Evolutionary conservation across 2,113 vertebrate species (phyloP).

Genomic region (Alethe castanea): DNA sequence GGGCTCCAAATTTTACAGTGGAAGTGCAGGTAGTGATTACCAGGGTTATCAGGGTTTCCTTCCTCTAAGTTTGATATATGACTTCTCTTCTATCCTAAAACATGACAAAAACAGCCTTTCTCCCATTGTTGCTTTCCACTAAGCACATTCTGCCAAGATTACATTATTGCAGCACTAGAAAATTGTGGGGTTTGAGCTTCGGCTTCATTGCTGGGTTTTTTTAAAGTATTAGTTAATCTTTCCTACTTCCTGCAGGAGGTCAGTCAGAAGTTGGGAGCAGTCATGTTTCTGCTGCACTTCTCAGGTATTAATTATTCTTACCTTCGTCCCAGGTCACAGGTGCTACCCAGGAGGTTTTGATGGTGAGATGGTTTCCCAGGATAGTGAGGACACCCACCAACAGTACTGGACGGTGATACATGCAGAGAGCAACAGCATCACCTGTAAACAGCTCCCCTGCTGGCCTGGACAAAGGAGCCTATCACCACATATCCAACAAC

Average conservation of each 20-base stretch:
- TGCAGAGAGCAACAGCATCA: not conserved
- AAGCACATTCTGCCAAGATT: not conserved
- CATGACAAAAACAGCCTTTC: not conserved
- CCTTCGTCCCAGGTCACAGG: not conserved
- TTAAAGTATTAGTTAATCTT: not conserved
- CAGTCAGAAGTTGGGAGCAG: not conserved
- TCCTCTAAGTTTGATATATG: not conserved
- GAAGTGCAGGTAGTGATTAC: not conserved
- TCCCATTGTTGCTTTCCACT: not conserved
- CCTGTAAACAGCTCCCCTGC: not conserved
- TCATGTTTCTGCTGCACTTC: not conserved
- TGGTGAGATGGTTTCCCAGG: not conserved
- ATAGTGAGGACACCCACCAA: not conserved
- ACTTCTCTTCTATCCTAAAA: not conserved
- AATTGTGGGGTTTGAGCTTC: not conserved
- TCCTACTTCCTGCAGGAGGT: not conserved
- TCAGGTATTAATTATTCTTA: not conserved
- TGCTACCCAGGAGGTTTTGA: not conserved
- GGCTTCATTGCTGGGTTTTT: not conserved
- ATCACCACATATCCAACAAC: not conserved
- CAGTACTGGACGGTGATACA: not conserved
- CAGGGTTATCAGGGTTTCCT: not conserved
- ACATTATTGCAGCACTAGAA: not conserved
- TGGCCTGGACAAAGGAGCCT: not conserved
- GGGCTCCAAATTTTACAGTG: not conserved